A percentile compares a stretch with the other conserved stretches of the same genome.
Evolutionary conservation across 2,113 vertebrate genomes (phyloP).

Genomic region (Epinephelus fuscoguttatus): DNA sequence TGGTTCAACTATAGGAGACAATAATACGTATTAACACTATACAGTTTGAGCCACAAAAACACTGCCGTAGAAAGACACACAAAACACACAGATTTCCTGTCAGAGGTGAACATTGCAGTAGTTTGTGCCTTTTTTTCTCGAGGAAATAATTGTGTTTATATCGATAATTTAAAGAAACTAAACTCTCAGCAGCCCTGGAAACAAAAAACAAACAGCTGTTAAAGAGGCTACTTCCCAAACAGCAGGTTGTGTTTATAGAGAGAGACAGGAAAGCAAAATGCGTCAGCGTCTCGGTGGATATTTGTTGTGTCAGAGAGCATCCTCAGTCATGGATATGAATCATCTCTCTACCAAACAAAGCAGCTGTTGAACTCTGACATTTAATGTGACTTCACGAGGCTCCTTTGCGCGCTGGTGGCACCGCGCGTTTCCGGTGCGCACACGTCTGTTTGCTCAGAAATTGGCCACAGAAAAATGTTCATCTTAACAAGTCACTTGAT

Average conservation of each 20-base stretch:
- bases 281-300: constrained; percentile 29
- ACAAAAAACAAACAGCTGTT: constrained; percentile 23
- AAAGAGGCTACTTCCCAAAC: constrained; percentile 42
- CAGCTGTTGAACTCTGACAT: constrained; percentile 66
- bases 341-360: constrained; percentile 62
- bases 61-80: constrained; percentile 97
- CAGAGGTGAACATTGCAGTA: constrained; percentile 92
- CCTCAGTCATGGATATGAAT: constrained; percentile 41
- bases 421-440: constrained; percentile 40
- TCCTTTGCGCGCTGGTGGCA: constrained; percentile 40
- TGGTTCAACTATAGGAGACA: constrained; percentile 92
- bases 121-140: constrained; percentile 90
- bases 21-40: constrained; percentile 98
- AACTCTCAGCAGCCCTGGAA: constrained; percentile 67
- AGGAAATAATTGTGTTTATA: constrained; percentile 79
- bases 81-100: constrained; percentile 92
- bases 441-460: constrained; percentile 10
- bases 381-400: constrained; percentile 38
- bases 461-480: constrained; percentile 27
- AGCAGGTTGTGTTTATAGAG: constrained; percentile 41
- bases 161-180: constrained; percentile 80
- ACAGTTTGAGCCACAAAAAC: constrained; percentile 98
- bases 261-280: constrained; percentile 28
- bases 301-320: constrained; percentile 35
- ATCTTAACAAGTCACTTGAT: constrained; percentile 44